A percentile compares a stretch with the other conserved stretches of the same genome.
Conservation (phyloP, 2,888 invertebrate species). For the Protula sp. region DNA sequence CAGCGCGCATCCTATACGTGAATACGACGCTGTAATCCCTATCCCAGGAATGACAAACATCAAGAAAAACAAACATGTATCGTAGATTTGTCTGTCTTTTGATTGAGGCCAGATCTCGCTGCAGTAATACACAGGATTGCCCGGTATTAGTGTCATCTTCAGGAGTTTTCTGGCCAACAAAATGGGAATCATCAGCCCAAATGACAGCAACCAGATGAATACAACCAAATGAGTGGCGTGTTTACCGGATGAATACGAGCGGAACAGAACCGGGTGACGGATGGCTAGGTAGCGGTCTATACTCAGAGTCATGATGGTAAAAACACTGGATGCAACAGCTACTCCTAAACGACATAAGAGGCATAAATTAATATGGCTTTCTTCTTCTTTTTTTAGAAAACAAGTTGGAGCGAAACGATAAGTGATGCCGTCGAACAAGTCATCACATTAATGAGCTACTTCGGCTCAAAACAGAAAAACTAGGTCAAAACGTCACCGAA, state of each 20-base stretch:
- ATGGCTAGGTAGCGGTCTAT: slow-evolving; percentile 3
- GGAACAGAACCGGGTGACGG: slow-evolving; percentile 1
- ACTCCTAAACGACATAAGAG: slow-evolving; percentile 1
- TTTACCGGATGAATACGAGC: neutral
- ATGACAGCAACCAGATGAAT: slow-evolving; percentile 1
- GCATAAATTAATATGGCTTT: no score
- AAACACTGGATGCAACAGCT: neutral
- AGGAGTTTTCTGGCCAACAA: slow-evolving; percentile 52
- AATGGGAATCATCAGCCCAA: slow-evolving; percentile 2
- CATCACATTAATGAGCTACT: no score
- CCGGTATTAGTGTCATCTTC: neutral
- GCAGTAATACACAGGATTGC: slow-evolving; percentile 10
- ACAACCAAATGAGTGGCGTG: neutral
- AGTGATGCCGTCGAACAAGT: no score
- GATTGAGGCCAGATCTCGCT: slow-evolving; percentile 19
- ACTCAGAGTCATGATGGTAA: neutral
- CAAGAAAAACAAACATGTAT: slow-evolving; percentile 67
- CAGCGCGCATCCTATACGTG: slow-evolving; percentile 57
- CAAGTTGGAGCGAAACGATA: no score
- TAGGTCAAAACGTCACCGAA: no score
- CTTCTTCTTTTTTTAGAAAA: no score
- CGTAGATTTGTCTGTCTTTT: slow-evolving; percentile 59
- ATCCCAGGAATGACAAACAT: slow-evolving; percentile 72
- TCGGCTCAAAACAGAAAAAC: no score
- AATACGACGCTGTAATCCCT: slow-evolving; percentile 52